Conservation (phyloP, 2,888 invertebrate species). For the Metallyticus violacea region DNA sequence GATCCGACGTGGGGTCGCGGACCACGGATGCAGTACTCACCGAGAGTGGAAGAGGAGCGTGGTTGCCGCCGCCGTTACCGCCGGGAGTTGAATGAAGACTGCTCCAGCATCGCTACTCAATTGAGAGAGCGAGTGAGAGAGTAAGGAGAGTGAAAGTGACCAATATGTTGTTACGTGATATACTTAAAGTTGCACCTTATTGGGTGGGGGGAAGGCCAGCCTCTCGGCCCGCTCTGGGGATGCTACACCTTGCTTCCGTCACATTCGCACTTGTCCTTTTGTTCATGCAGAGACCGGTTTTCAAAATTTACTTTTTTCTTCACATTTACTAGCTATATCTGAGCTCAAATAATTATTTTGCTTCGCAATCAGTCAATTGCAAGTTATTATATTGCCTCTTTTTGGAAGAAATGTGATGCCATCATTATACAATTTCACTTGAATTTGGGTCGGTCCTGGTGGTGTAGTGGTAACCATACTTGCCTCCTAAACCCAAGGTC, state of each 20-base stretch:
- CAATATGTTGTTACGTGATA: background rate
- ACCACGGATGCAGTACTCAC: background rate
- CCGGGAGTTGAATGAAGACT: background rate
- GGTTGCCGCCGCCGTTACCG: background rate
- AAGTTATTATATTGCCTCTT: no score
- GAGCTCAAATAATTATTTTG: no score
- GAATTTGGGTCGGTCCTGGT: no score
- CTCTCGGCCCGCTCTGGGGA: background rate
- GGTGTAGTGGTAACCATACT: no score
- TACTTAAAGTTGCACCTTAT: background rate
- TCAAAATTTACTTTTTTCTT: background rate
- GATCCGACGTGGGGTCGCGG: background rate
- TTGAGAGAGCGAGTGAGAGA: background rate
- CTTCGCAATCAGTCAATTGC: no score
- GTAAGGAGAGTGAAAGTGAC: conserved; percentile 7
- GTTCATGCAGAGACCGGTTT: background rate
- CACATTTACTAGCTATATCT: no score
- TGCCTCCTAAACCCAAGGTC: no score
- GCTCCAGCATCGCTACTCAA: background rate
- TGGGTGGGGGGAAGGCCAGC: background rate
- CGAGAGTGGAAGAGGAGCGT: background rate
- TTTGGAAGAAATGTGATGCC: no score
- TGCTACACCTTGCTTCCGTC: background rate
- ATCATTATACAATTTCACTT: no score
- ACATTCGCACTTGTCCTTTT: background rate